Evolutionary conservation across 2,888 invertebrate species (phyloP).

Genomic region (Altica lythri): DNA sequence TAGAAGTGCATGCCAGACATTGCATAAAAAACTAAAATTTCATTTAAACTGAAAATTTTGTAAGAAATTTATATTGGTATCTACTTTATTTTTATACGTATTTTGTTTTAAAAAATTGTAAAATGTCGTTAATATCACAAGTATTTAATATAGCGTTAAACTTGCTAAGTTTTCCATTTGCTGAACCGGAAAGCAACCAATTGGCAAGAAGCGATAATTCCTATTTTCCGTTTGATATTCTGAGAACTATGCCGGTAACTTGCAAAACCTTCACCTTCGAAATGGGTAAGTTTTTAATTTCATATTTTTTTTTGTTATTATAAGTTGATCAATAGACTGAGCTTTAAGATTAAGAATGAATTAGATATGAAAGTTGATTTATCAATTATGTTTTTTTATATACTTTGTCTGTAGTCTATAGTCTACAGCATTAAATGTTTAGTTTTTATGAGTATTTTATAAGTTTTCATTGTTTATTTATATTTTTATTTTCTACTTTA

Average conservation of each 20-base stretch:
- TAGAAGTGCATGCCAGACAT: neutral
- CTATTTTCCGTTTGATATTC: conserved; percentile 38
- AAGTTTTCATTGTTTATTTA: too few species aligned
- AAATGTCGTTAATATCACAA: conserved; percentile 45
- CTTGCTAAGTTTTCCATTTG: conserved; percentile 43
- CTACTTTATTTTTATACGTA: neutral
- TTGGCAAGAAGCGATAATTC: conserved; percentile 32
- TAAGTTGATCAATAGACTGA: too few species aligned
- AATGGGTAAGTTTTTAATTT: conserved; percentile 38
- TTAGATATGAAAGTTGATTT: too few species aligned
- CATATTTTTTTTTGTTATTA: neutral
- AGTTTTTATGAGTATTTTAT: too few species aligned
- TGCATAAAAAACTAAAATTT: conserved; percentile 2
- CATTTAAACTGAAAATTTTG: neutral
- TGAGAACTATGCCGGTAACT: conserved; percentile 38
- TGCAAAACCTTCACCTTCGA: conserved; percentile 36
- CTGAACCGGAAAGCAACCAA: conserved; percentile 27
- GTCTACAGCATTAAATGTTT: too few species aligned
- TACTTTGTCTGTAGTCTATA: too few species aligned
- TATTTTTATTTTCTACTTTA: too few species aligned
- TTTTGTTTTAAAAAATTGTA: neutral
- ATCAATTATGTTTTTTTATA: too few species aligned
- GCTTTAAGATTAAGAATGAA: too few species aligned
- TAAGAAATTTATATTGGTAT: neutral
- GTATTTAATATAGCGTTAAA: conserved; percentile 42